Evolutionary conservation across 2,113 vertebrate genomes (phyloP).

Genomic region (Gorsachius goisagi): DNA sequence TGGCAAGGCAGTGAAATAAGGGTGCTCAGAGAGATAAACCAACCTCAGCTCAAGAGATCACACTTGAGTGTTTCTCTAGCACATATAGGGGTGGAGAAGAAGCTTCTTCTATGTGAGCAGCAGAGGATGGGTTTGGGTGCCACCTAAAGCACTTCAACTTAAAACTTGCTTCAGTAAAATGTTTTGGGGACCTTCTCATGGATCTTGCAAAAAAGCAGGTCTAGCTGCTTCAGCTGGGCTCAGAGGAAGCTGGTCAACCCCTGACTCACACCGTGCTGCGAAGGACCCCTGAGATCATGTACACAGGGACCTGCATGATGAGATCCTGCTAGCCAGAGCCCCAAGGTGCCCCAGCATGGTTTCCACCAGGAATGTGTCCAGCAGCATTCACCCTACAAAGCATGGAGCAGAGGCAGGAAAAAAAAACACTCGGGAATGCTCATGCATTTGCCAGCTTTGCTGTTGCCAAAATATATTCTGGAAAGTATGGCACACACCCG

Average conservation of each 20-base stretch:
- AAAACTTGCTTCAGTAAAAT: not conserved
- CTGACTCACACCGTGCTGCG: fast-evolving
- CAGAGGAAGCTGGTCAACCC: not conserved
- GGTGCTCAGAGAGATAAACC: not conserved
- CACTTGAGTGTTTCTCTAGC: not conserved
- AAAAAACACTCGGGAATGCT: not conserved
- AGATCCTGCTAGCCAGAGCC: not conserved
- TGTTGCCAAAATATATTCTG: not conserved
- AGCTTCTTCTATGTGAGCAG: not conserved
- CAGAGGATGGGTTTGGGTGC: not conserved
- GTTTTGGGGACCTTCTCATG: not conserved
- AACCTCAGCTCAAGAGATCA: not conserved
- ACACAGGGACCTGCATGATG: not conserved
- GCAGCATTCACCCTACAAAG: not conserved
- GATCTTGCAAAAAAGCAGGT: not conserved
- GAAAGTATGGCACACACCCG: not conserved
- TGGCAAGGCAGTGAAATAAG: not conserved
- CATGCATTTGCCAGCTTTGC: not conserved
- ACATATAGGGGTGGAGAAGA: not conserved
- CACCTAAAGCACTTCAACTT: not conserved
- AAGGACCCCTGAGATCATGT: not conserved
- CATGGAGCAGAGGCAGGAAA: not conserved
- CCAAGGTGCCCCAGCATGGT: not conserved
- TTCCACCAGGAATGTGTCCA: not conserved
- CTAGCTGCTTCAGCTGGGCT: not conserved